phyloP scores from a whole-genome alignment of 2,888 invertebrate genomes.

The Pterostichus madidus region DNA sequence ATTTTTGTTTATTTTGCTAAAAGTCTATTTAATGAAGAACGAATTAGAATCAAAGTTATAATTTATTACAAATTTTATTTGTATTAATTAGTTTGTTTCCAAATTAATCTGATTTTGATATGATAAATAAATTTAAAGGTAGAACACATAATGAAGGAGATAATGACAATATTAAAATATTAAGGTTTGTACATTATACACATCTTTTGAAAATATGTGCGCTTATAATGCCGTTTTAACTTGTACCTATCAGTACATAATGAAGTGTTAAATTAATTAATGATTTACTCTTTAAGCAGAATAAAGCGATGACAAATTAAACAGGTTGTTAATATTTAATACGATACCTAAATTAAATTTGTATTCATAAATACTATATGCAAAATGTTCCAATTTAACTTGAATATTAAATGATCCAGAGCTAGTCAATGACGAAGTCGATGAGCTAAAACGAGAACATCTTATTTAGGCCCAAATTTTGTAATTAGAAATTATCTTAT shows the following conservation, averaged over 20 bases:
- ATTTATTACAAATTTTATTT: not conserved
- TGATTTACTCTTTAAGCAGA: not conserved
- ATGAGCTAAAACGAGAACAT: not conserved
- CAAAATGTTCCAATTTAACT: conserved; percentile 6
- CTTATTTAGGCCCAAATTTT: no score
- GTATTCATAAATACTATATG: conserved; percentile 22
- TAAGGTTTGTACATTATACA: not conserved
- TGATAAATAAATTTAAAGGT: no score
- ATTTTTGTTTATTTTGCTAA: not conserved
- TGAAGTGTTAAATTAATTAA: conserved; percentile 7
- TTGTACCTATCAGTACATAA: not conserved
- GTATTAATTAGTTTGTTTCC: not conserved
- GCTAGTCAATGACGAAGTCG: not conserved
- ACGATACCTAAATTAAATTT: not conserved
- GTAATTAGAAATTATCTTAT: no score
- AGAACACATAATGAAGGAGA: no score
- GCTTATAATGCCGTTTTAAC: not conserved
- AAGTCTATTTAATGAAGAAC: conserved; percentile 6
- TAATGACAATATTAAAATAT: not conserved
- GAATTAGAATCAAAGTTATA: not conserved
- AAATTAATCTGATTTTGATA: not conserved
- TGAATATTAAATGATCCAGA: not conserved
- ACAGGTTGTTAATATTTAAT: conserved; percentile 12
- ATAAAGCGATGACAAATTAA: not conserved
- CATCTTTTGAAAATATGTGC: not conserved